These are phyloP conservation scores for Nothocercus julius DNA, from an alignment of 2,113 vertebrate species.

Conservation along the genomic window DNA sequence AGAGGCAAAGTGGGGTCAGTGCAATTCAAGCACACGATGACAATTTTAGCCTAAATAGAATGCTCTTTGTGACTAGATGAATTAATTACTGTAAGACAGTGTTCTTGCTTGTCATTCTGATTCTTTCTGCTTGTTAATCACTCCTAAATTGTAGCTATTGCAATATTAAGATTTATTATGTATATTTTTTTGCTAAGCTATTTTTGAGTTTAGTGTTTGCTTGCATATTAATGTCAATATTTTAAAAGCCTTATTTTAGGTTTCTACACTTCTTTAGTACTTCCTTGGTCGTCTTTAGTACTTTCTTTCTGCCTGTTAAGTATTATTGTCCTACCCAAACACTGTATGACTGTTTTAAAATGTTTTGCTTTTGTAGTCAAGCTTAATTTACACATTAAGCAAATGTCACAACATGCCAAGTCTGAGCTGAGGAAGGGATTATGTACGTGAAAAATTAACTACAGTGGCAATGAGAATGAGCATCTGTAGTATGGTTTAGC, in stretches of 20 bases:
- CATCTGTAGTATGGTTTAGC: background rate
- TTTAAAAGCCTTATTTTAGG: background rate
- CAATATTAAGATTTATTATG: slow-evolving; percentile 52
- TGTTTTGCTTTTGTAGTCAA: background rate
- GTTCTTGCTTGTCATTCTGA: slow-evolving; percentile 70
- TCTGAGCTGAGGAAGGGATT: background rate
- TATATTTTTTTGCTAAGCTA: background rate
- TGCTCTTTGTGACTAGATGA: slow-evolving; percentile 69
- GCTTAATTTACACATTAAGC: background rate
- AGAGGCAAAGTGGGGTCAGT: slow-evolving; percentile 71
- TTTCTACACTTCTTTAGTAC: background rate
- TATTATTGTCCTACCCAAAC: slow-evolving; percentile 7
- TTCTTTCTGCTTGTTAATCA: slow-evolving; percentile 73
- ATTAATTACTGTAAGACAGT: slow-evolving; percentile 73
- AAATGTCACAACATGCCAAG: background rate
- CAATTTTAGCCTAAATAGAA: slow-evolving; percentile 71
- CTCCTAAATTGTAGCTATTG: slow-evolving; percentile 58
- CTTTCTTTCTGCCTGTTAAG: slow-evolving; percentile 6
- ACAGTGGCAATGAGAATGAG: background rate
- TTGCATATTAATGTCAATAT: background rate
- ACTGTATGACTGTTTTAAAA: background rate
- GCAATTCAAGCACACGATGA: slow-evolving; percentile 64
- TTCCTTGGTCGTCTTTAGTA: background rate
- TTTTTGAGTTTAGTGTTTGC: background rate
- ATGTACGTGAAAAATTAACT: background rate